Conservation (phyloP, 2,113 vertebrate genomes). For the Dromas ardeola region DNA sequence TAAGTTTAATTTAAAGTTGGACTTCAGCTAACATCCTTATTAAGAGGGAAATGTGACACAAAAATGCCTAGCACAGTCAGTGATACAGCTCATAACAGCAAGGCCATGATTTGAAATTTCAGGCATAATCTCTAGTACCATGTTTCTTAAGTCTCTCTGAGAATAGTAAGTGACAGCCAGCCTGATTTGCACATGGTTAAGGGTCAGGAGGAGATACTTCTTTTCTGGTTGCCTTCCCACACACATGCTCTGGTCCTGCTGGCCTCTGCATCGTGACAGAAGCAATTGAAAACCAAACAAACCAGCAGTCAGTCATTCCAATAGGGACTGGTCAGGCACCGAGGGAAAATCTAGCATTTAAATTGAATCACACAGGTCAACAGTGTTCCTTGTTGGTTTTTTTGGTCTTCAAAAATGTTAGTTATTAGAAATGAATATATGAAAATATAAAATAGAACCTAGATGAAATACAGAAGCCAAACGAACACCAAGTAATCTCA, state of each 20-base stretch:
- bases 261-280: background rate
- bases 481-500: background rate
- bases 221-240: background rate
- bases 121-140: background rate
- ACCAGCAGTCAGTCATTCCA: background rate
- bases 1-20: background rate
- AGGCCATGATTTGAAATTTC: background rate
- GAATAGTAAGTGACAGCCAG: background rate
- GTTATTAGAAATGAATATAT: background rate
- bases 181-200: background rate
- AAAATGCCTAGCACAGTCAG: background rate
- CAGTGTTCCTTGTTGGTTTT: background rate
- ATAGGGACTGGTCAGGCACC: background rate
- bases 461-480: background rate
- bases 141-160: background rate
- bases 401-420: background rate
- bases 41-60: background rate
- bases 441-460: background rate
- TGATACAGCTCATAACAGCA: background rate
- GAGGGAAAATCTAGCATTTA: background rate
- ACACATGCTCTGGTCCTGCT: background rate
- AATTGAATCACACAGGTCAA: background rate
- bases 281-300: background rate
- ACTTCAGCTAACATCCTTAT: background rate
- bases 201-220: background rate